Base-by-base conservation (phyloP, 1,140 invertebrate species). In the Euglossa dilemma region DNA sequence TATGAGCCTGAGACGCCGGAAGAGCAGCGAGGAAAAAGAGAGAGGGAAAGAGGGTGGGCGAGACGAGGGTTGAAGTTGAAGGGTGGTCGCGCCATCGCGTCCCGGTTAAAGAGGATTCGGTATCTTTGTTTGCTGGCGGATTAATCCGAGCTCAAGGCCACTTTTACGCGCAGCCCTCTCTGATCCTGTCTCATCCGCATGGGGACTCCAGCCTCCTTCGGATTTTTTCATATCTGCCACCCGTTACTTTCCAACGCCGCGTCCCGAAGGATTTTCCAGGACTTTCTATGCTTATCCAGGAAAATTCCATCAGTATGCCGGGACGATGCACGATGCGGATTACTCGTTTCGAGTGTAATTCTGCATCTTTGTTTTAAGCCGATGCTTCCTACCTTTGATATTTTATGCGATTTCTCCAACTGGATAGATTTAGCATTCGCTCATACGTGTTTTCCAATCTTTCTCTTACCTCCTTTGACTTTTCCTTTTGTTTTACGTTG, bases 31-130 rank as follows among this genome's bases (percentile, higher is more conserved):
- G 23, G 11, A 57, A 50, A 52, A 23, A 20, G 23, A 47, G n/a
- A 18, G 3, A 25, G n/a, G 3, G 14, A 43, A 2, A 25, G n/a
- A 20, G 20, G n/a, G 50, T 8, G 66, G 66, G 18, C 20, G 23
- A n/a, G 69, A 54, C n/a, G 61, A 69, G 47, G 84, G 85, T 64
- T 43, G 75, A 72, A 25, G 61, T 70, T 70, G 73, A 75, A 80
- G 47, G 45, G 28, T 36, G 76, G 80, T 18, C 75, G 64, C 79
- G 67, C 84, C 80, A 80, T 83, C 67, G 88, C 59, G 59, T 16
- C 5, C 57, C n/a, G 57, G n/a, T 66, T 66, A 66, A 66, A 43
- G 23, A 67, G 66, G 66, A 69, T 69, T 69, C 45, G 66, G 66
- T 69, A 69, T 69, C 66, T 69, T 69, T 69, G 66, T 69, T 69